These are phyloP conservation scores for Fundulus diaphanus DNA, from an alignment of 2,797 vertebrate species.

Conservation along the genomic window DNA sequence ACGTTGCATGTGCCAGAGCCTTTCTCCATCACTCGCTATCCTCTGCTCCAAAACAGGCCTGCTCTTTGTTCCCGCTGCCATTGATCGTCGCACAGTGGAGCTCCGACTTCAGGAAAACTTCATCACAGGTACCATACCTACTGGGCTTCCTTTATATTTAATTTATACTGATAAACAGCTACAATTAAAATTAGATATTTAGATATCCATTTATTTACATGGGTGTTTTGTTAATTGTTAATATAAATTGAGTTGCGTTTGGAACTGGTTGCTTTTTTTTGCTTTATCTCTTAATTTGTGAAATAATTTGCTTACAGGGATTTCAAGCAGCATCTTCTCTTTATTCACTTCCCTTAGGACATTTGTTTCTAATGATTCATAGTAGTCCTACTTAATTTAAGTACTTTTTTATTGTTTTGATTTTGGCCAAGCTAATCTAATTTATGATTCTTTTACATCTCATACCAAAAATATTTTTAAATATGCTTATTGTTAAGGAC, in stretches of 20 bases:
- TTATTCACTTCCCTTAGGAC: not conserved
- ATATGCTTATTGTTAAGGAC: not conserved
- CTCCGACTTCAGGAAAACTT: constrained; percentile 90
- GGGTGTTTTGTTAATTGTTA: not conserved
- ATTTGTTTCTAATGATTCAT: constrained; percentile 5
- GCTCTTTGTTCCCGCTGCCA: constrained; percentile 88
- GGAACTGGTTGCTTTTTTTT: constrained; percentile 6
- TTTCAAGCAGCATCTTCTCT: constrained; percentile 20
- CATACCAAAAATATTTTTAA: not conserved
- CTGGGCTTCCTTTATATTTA: not conserved
- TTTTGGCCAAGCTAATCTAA: not conserved
- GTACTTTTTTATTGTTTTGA: not conserved
- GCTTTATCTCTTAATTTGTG: constrained; percentile 10
- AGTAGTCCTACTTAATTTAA: constrained; percentile 12
- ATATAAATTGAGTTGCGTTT: constrained; percentile 3
- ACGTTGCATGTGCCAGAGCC: constrained; percentile 90
- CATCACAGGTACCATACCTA: constrained; percentile 78
- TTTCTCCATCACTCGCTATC: constrained; percentile 89
- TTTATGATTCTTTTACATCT: not conserved
- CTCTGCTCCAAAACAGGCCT: constrained; percentile 91
- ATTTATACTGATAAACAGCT: not conserved
- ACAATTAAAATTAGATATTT: constrained; percentile 1
- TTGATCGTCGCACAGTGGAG: constrained; percentile 88
- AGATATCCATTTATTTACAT: not conserved
- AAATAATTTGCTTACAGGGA: constrained; percentile 10